These are phyloP conservation scores for Dissostichus mawsoni DNA, from an alignment of 2,113 vertebrate species.

Conservation along the genomic window DNA sequence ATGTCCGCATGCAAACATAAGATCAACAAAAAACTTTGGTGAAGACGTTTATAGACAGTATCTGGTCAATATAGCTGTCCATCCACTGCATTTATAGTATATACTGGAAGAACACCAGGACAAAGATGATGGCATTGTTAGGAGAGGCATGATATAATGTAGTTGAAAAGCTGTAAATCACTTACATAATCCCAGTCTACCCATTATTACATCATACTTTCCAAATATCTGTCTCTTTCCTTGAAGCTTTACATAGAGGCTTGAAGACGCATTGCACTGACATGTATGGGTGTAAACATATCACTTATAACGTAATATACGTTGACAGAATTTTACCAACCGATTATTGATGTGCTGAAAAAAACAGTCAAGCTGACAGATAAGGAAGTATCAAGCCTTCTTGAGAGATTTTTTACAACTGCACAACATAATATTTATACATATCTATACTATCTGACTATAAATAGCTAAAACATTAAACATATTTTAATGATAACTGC, in stretches of 20 bases:
- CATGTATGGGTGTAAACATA: too few species aligned
- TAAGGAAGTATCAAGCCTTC: too few species aligned
- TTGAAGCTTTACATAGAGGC: background rate
- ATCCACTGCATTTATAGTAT: slow-evolving; percentile 3
- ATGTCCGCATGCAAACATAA: slow-evolving; percentile 35
- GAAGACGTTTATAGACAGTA: slow-evolving; percentile 23
- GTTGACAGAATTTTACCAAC: too few species aligned
- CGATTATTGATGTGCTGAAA: too few species aligned
- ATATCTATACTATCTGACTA: too few species aligned
- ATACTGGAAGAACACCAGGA: slow-evolving; percentile 12
- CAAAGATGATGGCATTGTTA: slow-evolving; percentile 7
- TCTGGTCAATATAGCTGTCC: slow-evolving; percentile 19
- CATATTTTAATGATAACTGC: background rate
- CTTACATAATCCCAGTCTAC: background rate
- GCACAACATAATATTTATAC: too few species aligned
- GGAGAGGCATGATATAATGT: background rate
- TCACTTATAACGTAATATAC: too few species aligned
- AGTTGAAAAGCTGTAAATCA: background rate
- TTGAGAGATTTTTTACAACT: too few species aligned
- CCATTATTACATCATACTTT: background rate
- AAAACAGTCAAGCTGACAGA: too few species aligned
- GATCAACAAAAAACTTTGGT: slow-evolving; percentile 38
- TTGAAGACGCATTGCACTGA: background rate
- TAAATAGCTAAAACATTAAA: too few species aligned
- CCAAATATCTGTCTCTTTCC: background rate